Conservation (phyloP, 1,140 invertebrate species). For the Bombus haemorrhoidalis region DNA sequence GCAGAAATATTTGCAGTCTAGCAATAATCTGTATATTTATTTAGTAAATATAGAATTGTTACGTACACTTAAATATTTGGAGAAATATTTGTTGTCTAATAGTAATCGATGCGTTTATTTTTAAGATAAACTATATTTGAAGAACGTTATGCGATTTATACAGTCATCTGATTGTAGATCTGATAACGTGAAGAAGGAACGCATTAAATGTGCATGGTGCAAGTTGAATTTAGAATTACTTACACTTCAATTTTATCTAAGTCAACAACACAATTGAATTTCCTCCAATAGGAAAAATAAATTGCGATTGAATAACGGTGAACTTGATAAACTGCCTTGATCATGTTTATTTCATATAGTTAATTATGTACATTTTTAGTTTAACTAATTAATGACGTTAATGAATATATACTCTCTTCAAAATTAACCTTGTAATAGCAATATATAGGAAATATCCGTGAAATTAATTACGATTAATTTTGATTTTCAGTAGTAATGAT, state of each 20-base stretch:
- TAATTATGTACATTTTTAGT: neutral
- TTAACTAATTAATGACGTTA: neutral
- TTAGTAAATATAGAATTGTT: neutral
- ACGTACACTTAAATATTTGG: neutral
- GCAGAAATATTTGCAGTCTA: no score
- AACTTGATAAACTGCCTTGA: neutral
- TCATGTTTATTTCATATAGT: neutral
- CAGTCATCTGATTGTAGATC: neutral
- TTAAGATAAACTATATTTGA: neutral
- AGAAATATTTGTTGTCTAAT: no score
- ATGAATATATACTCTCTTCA: neutral
- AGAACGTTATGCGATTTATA: neutral
- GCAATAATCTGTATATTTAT: no score
- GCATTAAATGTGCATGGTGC: no score
- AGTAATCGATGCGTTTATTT: neutral
- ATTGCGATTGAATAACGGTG: neutral
- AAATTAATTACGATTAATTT: neutral
- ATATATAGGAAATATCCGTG: neutral
- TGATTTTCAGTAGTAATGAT: slow-evolving; percentile 29
- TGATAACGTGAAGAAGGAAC: neutral
- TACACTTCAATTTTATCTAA: neutral
- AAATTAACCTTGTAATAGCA: neutral
- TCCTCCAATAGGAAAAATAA: neutral
- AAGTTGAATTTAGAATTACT: neutral
- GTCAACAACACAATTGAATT: neutral